A percentile compares a stretch with the other conserved stretches of the same genome.
These are phyloP conservation scores for Condylostylus longicornis DNA, from an alignment of 1,140 invertebrate species.

Conservation along the genomic window DNA sequence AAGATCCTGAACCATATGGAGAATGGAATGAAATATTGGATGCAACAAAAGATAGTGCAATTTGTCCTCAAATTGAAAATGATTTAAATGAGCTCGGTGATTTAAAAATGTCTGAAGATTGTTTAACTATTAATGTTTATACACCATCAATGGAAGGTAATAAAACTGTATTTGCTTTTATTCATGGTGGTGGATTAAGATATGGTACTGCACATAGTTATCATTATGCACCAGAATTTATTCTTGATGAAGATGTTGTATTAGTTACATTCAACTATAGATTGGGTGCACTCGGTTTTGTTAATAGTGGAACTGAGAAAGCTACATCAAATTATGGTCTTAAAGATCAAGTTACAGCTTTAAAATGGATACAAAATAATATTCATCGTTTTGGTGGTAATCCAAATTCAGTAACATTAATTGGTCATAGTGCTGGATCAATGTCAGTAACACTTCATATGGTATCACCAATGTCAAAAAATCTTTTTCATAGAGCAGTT, in stretches of 20 bases:
- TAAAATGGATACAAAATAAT: conserved; percentile 52
- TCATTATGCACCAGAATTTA: conserved; percentile 36
- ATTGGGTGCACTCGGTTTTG: conserved; percentile 40
- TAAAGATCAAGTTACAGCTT: conserved; percentile 50
- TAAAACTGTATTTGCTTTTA: conserved; percentile 35
- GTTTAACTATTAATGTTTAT: conserved; percentile 49
- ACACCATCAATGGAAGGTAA: conserved; percentile 24
- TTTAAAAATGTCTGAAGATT: conserved; percentile 45
- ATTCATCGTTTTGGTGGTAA: conserved; percentile 55
- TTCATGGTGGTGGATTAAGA: conserved; percentile 35
- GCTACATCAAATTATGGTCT: conserved; percentile 52
- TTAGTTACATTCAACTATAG: conserved; percentile 51
- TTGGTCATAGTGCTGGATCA: conserved; percentile 48
- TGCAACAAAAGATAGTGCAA: conserved; percentile 36
- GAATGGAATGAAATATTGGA: conserved; percentile 35
- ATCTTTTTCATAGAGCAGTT: conserved; percentile 35
- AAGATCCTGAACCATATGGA: conserved; percentile 35
- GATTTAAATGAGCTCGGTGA: conserved; percentile 12
- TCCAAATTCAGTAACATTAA: conserved; percentile 46
- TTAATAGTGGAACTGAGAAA: conserved; percentile 41
- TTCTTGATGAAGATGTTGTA: conserved; percentile 43
- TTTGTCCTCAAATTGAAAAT: conserved; percentile 24
- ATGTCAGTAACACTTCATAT: conserved; percentile 44
- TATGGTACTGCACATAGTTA: conserved; percentile 28
- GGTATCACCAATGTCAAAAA: conserved; percentile 36